phyloP scores from a whole-genome alignment of 2,113 vertebrate species.

The Bombycilla garrulus region DNA sequence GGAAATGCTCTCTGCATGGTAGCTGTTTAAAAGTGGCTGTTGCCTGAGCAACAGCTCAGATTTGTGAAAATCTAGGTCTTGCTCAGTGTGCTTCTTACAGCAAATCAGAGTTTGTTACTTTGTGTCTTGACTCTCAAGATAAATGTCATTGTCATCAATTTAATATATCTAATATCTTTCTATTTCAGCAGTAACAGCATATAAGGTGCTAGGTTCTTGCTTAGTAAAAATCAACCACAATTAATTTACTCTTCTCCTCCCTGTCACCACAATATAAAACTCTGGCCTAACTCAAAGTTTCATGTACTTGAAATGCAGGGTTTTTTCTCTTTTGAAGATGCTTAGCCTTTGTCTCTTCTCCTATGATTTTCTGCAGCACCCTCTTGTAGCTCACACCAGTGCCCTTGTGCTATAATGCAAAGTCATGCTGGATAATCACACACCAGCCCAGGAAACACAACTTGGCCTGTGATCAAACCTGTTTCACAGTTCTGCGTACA shows the following conservation, averaged over 20 bases:
- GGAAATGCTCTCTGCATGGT: not conserved
- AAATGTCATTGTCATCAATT: not conserved
- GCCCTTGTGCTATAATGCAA: constrained; percentile 29
- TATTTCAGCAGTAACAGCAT: not conserved
- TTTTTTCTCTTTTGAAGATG: not conserved
- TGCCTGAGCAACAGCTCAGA: constrained; percentile 30
- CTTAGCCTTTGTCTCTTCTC: not conserved
- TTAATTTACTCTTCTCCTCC: not conserved
- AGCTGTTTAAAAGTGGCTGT: constrained; percentile 2
- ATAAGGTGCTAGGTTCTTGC: not conserved
- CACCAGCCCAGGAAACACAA: not conserved
- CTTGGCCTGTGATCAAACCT: constrained; percentile 21
- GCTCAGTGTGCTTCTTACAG: not conserved
- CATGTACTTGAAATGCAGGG: not conserved
- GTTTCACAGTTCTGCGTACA: constrained; percentile 8
- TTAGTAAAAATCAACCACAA: not conserved
- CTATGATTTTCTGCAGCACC: not conserved
- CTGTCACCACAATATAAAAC: not conserved
- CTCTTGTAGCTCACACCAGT: not conserved
- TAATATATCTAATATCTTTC: not conserved
- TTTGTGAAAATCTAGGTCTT: constrained; percentile 36
- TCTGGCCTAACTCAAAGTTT: not conserved
- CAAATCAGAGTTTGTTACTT: not conserved
- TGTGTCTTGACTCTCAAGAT: not conserved
- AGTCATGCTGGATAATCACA: constrained; percentile 48